Evolutionary conservation across 2,797 vertebrate species (phyloP).

Genomic region (Florisuga fusca): DNA sequence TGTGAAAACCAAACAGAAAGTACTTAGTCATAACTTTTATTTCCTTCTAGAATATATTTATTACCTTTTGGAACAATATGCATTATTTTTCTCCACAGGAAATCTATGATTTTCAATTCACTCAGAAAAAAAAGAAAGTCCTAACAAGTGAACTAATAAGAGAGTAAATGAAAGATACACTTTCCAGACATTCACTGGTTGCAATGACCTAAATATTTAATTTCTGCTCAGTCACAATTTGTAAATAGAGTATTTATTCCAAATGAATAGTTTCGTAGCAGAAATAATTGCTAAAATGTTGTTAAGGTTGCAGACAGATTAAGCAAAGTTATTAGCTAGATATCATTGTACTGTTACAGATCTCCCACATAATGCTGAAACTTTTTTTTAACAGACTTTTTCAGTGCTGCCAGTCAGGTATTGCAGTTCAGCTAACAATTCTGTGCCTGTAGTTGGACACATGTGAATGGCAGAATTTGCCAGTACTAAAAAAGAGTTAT

Average conservation of each 20-base stretch:
- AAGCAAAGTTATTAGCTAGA: constrained; percentile 14
- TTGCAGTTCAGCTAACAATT: background rate
- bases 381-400: background rate
- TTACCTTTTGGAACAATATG: background rate
- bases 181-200: background rate
- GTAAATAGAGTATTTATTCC: constrained; percentile 12
- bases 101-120: background rate
- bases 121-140: background rate
- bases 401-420: background rate
- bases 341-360: background rate
- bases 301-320: constrained; percentile 5
- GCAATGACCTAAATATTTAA: background rate
- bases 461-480: background rate
- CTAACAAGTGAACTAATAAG: background rate
- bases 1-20: constrained; percentile 3
- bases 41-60: background rate
- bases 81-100: background rate
- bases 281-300: background rate
- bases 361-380: background rate
- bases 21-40: background rate
- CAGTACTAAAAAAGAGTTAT: background rate
- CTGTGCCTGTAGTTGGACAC: background rate
- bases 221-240: background rate
- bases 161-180: background rate
- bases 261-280: background rate